Evolutionary conservation across 2,888 invertebrate species (phyloP).

Genomic region (Fragum fragum): DNA sequence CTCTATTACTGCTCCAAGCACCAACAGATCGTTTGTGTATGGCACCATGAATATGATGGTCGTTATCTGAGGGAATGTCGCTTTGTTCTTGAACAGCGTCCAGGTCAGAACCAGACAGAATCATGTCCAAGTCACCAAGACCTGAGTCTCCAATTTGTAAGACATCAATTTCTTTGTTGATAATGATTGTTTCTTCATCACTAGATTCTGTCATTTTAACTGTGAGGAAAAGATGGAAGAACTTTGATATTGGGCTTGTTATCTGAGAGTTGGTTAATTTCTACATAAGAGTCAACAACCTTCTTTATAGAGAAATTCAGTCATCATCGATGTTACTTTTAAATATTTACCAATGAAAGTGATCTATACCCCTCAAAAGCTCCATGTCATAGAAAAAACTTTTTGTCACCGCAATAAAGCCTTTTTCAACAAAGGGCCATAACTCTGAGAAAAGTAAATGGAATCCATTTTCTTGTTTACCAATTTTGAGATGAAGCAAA

Average conservation of each 20-base stretch:
- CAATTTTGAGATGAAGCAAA: too few relatives aligned
- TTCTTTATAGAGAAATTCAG: too few relatives aligned
- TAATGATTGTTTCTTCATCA: conserved; percentile 18
- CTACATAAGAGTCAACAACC: too few relatives aligned
- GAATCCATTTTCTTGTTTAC: too few relatives aligned
- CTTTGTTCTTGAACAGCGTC: conserved; percentile 17
- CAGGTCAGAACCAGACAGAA: conserved; percentile 13
- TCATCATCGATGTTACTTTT: too few relatives aligned
- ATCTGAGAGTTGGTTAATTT: too few relatives aligned
- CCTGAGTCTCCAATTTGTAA: conserved; percentile 7
- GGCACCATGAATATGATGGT: neutral
- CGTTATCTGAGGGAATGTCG: neutral
- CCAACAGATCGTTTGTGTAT: conserved; percentile 2
- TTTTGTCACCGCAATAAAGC: too few relatives aligned
- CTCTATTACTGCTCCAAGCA: neutral
- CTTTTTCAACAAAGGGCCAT: too few relatives aligned
- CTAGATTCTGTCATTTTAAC: neutral
- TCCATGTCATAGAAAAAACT: too few relatives aligned
- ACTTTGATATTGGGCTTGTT: neutral
- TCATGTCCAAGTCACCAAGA: neutral
- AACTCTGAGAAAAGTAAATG: too few relatives aligned
- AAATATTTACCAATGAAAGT: too few relatives aligned
- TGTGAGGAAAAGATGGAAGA: conserved; percentile 1
- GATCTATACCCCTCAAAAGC: too few relatives aligned
- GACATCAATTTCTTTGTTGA: neutral